Evolutionary conservation across 2,888 invertebrate species (phyloP).

Genomic region (Eutolmus rufibarbis): DNA sequence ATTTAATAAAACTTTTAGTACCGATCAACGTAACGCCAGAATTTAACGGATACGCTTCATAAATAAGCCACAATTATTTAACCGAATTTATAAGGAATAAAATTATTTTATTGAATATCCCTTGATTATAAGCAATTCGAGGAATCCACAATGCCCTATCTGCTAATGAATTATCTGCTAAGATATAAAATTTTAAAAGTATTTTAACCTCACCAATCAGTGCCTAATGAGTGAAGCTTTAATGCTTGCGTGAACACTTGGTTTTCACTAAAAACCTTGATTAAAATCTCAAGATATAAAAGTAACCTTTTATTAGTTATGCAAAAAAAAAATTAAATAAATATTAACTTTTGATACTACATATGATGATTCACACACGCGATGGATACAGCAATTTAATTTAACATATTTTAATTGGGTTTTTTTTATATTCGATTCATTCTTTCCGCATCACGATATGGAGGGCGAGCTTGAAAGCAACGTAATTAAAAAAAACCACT

Average conservation of each 20-base stretch:
- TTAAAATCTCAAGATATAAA: too few species aligned
- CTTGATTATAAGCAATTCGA: neutral
- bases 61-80: too few species aligned
- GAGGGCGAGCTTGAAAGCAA: neutral
- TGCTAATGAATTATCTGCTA: too few species aligned
- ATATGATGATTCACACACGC: neutral
- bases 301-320: neutral
- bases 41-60: neutral
- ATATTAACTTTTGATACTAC: neutral
- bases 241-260: too few species aligned
- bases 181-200: too few species aligned
- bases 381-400: neutral
- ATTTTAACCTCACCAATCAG: too few species aligned
- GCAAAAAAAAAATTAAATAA: neutral
- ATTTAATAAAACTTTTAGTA: neutral
- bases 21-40: neutral
- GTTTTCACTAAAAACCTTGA: too few species aligned
- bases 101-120: neutral
- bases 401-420: neutral
- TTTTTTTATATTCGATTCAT: neutral
- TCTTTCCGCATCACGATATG: neutral
- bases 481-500: neutral
- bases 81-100: too few species aligned
- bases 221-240: too few species aligned
- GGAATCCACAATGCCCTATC: too few species aligned